Base-by-base conservation (phyloP, 1,140 invertebrate genomes). In the Drosophila lacteicornis region DNA sequence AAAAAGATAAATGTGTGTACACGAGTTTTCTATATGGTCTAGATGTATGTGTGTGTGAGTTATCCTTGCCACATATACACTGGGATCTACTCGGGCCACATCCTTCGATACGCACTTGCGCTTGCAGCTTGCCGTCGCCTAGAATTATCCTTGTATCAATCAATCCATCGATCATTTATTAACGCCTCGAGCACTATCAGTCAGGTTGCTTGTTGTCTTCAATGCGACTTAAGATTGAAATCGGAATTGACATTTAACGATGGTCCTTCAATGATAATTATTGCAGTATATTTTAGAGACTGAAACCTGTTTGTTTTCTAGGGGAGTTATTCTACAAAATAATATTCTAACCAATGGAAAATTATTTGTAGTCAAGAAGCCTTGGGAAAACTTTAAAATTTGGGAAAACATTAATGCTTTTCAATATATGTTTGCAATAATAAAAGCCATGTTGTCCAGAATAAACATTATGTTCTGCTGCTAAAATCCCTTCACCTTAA, bases 1-100 rank as follows among this genome's bases (percentile, higher is more conserved):
- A 60, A 68, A 85, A 85, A 84, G 56, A 66, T 69, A 40, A 55
- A 70, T 69, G 61, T 69, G 66, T 69, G 66, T 69, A 69, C 47
- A 69, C 62, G 61, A 19, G 62, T 55, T 68, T 67, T 70, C 49
- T 53, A 17, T 46, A 66, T 53, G 67, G 15, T 19, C 12, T 27
- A n/a, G 15, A 6, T 38, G 12, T 27, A 19, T 13, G 6, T 33
- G 49, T 63, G 42, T 19, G 15, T 12, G 40, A 33, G 47, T 61
- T 80, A 75, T 75, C 27, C 58, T 55, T 53, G 59, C 63, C 55
- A 58, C 38, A 58, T 22, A 46, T 45, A 46, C 38, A 61, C 61
- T 66, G 38, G 67, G 38, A 53, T 49, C 66, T 45, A 51, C 36
- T 69, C n/a, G 36, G 47, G 27, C 53, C 38, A 68, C 43, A 55